Percentiles rank a stretch among this genome's conserved stretches.
Conservation (phyloP, 2,888 invertebrate genomes). For the Tuberolachnus salignus region DNA sequence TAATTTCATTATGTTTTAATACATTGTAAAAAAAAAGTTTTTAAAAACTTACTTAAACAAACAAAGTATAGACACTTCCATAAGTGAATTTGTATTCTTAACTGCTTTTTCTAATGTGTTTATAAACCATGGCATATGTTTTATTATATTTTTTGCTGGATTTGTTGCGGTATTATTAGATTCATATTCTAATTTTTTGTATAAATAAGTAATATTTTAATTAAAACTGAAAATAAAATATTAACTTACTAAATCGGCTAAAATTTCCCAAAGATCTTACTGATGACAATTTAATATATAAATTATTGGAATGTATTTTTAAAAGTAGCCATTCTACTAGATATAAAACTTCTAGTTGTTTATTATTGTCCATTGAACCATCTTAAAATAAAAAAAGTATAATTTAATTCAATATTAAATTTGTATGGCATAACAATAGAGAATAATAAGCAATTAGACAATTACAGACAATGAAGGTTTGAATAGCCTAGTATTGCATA, state of each 20-base stretch:
- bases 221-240: neutral
- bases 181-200: slow-evolving; percentile 25
- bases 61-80: slow-evolving; percentile 49
- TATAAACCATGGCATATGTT: slow-evolving; percentile 40
- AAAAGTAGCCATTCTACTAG: slow-evolving; percentile 45
- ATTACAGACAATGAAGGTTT: neutral
- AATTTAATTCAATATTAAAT: neutral
- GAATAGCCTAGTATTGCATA: neutral
- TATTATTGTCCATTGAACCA: slow-evolving; percentile 7
- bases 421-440: neutral
- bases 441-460: no score
- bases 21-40: neutral
- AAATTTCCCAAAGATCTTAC: slow-evolving; percentile 41
- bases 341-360: slow-evolving; percentile 25
- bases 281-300: slow-evolving; percentile 40
- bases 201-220: neutral
- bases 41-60: slow-evolving; percentile 39
- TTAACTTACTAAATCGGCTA: slow-evolving; percentile 36
- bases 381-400: slow-evolving; percentile 20
- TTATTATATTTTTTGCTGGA: slow-evolving; percentile 14
- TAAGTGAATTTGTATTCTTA: slow-evolving; percentile 4
- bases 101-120: slow-evolving; percentile 28
- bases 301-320: slow-evolving; percentile 44
- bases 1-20: neutral
- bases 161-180: neutral